These are phyloP conservation scores for Sebastes aleutianus DNA, from an alignment of 2,797 vertebrate genomes.

Conservation along the genomic window DNA sequence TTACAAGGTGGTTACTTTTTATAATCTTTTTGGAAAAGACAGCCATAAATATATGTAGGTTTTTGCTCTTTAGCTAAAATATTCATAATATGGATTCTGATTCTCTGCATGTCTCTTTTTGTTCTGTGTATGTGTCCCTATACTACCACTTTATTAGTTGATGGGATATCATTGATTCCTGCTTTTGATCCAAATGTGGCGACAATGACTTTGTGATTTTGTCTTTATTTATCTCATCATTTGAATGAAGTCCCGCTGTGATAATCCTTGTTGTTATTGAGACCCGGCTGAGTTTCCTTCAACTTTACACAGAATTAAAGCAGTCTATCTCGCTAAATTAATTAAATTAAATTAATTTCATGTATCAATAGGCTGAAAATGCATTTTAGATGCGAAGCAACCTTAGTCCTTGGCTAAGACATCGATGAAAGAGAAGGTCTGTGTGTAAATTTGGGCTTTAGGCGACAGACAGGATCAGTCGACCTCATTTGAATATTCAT, in stretches of 20 bases:
- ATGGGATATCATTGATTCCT: constrained; percentile 29
- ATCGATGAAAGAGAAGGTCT: not conserved
- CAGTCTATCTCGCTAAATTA: not conserved
- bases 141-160: not conserved
- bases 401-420: constrained; percentile 14
- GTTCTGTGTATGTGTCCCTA: constrained; percentile 10
- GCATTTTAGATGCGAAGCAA: not conserved
- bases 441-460: constrained; percentile 10
- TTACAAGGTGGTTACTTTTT: constrained; percentile 84
- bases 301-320: constrained; percentile 4
- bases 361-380: not conserved
- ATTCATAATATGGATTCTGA: constrained; percentile 39
- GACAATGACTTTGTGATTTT: constrained; percentile 17
- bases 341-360: constrained; percentile 10
- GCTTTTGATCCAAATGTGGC: constrained; percentile 29
- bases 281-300: constrained; percentile 17
- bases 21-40: constrained; percentile 81
- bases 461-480: constrained; percentile 48
- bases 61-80: constrained; percentile 55
- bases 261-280: constrained; percentile 12
- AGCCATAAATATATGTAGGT: constrained; percentile 74
- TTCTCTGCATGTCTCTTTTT: constrained; percentile 26
- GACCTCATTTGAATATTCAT: constrained; percentile 48
- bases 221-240: constrained; percentile 17
- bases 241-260: constrained; percentile 12